Conservation (phyloP, 2,888 invertebrate genomes). For the Dynastes maya region DNA sequence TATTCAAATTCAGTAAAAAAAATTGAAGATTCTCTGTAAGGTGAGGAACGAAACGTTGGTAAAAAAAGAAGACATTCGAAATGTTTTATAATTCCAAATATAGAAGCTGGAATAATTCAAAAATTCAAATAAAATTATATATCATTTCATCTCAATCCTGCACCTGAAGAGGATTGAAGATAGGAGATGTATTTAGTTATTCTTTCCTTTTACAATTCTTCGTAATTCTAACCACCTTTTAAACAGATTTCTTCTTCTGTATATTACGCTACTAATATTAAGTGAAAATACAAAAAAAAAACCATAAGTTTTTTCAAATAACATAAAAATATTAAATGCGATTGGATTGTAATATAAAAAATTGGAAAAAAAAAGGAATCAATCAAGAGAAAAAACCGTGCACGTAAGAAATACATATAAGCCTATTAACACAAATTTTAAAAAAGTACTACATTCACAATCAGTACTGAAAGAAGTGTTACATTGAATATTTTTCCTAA, state of each 20-base stretch:
- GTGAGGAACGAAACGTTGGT: too few species aligned
- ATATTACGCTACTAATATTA: constrained; percentile 26
- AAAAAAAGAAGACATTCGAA: too few species aligned
- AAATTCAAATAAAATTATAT: background rate
- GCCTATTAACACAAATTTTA: too few species aligned
- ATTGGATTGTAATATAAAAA: background rate
- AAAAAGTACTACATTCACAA: too few species aligned
- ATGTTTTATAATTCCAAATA: too few species aligned
- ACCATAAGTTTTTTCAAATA: background rate
- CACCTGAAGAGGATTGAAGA: constrained; percentile 54
- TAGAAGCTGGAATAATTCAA: background rate
- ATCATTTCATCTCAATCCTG: constrained; percentile 59
- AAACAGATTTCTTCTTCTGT: constrained; percentile 11
- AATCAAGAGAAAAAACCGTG: too few species aligned
- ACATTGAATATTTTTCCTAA: too few species aligned
- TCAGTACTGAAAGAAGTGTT: too few species aligned
- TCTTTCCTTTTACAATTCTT: constrained; percentile 14
- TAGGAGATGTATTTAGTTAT: constrained; percentile 54
- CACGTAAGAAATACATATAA: too few species aligned
- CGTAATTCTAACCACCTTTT: constrained; percentile 4
- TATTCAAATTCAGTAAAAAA: too few species aligned
- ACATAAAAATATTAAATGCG: background rate
- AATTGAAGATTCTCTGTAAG: too few species aligned
- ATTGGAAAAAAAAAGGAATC: background rate
- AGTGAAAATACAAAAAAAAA: too few species aligned